phyloP scores from a whole-genome alignment of 1,140 invertebrate genomes.

The Reticulitermes speratus region DNA sequence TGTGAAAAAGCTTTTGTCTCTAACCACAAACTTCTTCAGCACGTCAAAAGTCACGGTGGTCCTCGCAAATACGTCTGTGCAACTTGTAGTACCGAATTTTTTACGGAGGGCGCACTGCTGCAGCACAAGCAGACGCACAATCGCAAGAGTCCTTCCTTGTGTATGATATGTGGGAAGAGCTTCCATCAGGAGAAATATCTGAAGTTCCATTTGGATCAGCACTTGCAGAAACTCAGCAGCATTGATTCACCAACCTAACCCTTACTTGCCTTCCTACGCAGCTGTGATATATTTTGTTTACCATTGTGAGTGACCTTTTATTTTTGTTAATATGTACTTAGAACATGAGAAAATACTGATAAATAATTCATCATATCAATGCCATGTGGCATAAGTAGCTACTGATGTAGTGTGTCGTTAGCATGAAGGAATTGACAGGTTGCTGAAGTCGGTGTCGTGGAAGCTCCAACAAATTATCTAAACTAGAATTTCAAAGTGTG shows the following conservation, averaged over 20 bases:
- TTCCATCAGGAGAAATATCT: slow-evolving; percentile 32
- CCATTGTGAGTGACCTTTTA: too few species aligned
- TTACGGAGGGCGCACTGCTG: slow-evolving; percentile 28
- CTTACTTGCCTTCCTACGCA: too few species aligned
- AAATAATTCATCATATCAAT: too few species aligned
- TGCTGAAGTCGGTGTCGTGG: too few species aligned
- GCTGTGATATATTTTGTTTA: too few species aligned
- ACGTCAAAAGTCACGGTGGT: slow-evolving; percentile 52
- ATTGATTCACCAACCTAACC: not conserved
- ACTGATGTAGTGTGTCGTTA: too few species aligned
- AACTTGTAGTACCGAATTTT: slow-evolving; percentile 45
- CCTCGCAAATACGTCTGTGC: slow-evolving; percentile 51
- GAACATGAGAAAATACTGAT: too few species aligned
- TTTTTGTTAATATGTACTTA: too few species aligned
- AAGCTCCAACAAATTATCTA: too few species aligned
- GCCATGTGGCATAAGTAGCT: too few species aligned
- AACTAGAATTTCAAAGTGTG: too few species aligned
- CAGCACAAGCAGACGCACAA: slow-evolving; percentile 29
- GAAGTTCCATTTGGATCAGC: slow-evolving; percentile 32
- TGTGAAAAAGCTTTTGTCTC: slow-evolving; percentile 64
- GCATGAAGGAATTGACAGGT: too few species aligned
- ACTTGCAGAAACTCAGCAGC: slow-evolving; percentile 21
- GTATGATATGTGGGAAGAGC: slow-evolving; percentile 24
- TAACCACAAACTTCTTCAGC: slow-evolving; percentile 60
- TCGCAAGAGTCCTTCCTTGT: slow-evolving; percentile 13